Conservation (phyloP, 35 echinoderm and acorn worm genomes). For the Anneissia japonica region DNA sequence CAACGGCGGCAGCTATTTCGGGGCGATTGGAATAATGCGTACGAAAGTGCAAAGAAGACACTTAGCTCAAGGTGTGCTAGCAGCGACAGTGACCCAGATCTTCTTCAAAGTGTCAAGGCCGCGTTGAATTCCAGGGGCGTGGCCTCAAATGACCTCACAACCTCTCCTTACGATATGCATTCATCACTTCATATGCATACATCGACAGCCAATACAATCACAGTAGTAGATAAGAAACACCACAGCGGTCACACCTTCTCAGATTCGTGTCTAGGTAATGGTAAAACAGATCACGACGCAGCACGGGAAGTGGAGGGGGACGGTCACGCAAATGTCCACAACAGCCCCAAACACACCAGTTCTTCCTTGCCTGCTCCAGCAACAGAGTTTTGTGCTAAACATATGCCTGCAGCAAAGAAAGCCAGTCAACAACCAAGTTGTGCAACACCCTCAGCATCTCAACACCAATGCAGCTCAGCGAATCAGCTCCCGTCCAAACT, state of each 20-base stretch:
- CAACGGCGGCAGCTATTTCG: slow-evolving; percentile 25
- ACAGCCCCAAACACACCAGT: slow-evolving; percentile 56
- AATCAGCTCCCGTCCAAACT: background rate
- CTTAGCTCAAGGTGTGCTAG: slow-evolving; percentile 38
- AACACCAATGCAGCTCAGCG: background rate
- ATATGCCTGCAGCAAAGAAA: background rate
- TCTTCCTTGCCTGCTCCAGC: background rate
- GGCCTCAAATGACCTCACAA: background rate
- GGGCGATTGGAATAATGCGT: slow-evolving; percentile 69
- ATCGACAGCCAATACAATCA: background rate
- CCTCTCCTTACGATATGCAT: background rate
- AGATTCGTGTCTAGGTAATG: background rate
- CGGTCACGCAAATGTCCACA: slow-evolving; percentile 15
- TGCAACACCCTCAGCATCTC: background rate
- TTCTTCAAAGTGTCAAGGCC: slow-evolving; percentile 78
- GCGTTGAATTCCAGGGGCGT: slow-evolving; percentile 57
- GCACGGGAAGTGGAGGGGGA: background rate
- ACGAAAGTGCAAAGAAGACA: slow-evolving; percentile 85
- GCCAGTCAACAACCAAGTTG: background rate
- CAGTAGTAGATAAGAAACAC: background rate
- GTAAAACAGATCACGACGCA: background rate
- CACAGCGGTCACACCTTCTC: background rate
- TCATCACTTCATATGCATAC: background rate
- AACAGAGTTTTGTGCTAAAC: slow-evolving; percentile 32
- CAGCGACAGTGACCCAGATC: slow-evolving; percentile 60